These are phyloP conservation scores for Tethya wilhelma DNA, from an alignment of 37 sponge, comb jelly and placozoan species.

Conservation along the genomic window DNA sequence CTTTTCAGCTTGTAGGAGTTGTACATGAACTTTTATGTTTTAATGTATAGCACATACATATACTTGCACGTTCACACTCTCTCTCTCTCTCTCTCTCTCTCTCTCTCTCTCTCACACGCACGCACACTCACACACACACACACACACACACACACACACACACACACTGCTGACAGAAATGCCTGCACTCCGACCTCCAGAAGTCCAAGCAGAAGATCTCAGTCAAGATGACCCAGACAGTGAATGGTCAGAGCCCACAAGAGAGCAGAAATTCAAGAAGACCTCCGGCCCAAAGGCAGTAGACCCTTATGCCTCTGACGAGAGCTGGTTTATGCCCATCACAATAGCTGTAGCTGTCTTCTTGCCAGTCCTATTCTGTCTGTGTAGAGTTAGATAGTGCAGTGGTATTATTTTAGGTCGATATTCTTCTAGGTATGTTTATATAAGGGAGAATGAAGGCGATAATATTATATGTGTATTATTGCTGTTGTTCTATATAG, in stretches of 20 bases:
- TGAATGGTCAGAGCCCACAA: constrained; percentile 34
- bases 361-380: constrained; percentile 86
- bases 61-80: no score
- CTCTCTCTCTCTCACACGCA: neutral
- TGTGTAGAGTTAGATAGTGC: constrained; percentile 75
- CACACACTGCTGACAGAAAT: no score
- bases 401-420: neutral
- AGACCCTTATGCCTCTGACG: constrained; percentile 90
- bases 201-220: neutral
- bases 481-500: no score
- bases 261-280: constrained; percentile 69
- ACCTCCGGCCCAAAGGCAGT: constrained; percentile 78
- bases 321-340: constrained; percentile 92
- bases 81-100: neutral
- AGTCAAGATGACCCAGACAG: constrained; percentile 43
- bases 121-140: neutral
- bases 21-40: neutral
- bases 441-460: no score
- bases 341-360: constrained; percentile 90
- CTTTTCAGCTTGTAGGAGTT: neutral
- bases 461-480: no score
- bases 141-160: neutral
- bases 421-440: no score
- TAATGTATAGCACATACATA: neutral
- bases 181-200: constrained; percentile 72